Conservation (phyloP, 2,113 vertebrate species). For the Tretioscincus oriximinensis region DNA sequence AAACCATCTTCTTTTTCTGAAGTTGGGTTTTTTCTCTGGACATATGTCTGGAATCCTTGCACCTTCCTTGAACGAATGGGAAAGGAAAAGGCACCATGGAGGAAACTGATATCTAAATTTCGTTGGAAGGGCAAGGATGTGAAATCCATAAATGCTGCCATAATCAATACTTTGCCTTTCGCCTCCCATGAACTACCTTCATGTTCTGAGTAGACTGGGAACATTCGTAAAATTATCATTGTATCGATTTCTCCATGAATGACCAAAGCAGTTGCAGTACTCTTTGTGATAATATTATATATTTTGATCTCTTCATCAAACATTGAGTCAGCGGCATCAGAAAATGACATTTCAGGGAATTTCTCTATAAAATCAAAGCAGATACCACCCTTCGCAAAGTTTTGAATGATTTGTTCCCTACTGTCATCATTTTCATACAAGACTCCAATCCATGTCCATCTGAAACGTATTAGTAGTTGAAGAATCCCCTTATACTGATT, state of each 20-base stretch:
- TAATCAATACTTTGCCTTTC: not conserved
- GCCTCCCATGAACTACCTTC: not conserved
- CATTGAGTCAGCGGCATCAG: accelerated
- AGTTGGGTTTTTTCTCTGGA: not conserved
- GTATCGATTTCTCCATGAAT: not conserved
- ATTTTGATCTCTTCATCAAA: not conserved
- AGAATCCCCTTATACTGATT: no score
- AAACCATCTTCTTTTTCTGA: not conserved
- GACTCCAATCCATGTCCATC: no score
- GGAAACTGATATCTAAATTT: not conserved
- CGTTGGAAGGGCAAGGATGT: not conserved
- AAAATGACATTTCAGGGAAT: not conserved
- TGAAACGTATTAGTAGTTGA: no score
- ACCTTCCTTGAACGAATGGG: not conserved
- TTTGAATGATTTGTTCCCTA: no score
- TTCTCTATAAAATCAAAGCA: conserved; percentile 4
- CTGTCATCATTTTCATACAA: no score
- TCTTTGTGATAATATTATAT: not conserved
- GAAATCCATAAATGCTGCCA: not conserved
- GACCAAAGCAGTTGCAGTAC: not conserved
- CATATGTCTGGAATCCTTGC: not conserved
- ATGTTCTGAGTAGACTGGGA: not conserved
- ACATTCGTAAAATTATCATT: not conserved
- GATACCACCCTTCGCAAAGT: not conserved
- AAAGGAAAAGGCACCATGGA: conserved; percentile 4